A percentile compares a stretch with the other conserved stretches of the same genome.
Conservation (phyloP, 2,113 vertebrate genomes). For the Neopipo cinnamomea region DNA sequence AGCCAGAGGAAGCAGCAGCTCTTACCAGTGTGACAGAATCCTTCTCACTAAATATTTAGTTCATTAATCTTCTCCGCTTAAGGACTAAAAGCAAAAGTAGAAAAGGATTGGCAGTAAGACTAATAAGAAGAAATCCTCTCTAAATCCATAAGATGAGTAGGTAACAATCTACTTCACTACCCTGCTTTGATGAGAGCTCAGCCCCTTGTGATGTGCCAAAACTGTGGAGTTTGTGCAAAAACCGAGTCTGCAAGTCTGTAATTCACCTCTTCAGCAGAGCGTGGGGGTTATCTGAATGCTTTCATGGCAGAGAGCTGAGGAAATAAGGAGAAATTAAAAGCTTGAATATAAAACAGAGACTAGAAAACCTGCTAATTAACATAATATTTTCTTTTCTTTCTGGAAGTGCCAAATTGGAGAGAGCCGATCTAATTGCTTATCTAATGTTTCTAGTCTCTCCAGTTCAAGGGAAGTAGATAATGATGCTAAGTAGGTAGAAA, state of each 20-base stretch:
- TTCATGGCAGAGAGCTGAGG: neutral
- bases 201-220: neutral
- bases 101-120: neutral
- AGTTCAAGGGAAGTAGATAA: constrained; percentile 2
- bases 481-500: neutral
- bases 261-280: neutral
- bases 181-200: neutral
- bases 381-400: constrained; percentile 27
- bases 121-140: neutral
- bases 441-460: constrained; percentile 1
- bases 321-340: constrained; percentile 4
- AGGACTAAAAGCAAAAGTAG: neutral
- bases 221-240: neutral
- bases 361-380: constrained; percentile 20
- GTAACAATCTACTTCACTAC: neutral
- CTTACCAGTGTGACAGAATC: neutral
- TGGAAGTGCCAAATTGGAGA: constrained; percentile 15
- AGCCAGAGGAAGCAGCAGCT: neutral
- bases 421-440: constrained; percentile 53
- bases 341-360: neutral
- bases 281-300: neutral
- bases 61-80: neutral
- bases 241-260: neutral
- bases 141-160: neutral
- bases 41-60: neutral